Conservation (phyloP, 2,797 vertebrate genomes). For the Syngnathus rostellatus region DNA sequence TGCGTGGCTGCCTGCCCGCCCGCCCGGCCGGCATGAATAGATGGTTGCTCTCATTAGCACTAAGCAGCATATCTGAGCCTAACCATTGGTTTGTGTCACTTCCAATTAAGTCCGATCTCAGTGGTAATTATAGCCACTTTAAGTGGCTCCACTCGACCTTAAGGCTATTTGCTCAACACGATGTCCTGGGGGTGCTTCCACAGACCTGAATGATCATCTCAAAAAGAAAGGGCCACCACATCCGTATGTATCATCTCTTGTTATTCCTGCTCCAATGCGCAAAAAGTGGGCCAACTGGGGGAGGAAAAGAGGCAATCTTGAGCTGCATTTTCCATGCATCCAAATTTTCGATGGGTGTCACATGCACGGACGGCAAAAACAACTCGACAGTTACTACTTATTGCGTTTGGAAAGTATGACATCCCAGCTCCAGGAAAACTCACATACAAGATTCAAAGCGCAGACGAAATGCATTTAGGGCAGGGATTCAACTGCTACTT, state of each 20-base stretch:
- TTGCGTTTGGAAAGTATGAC: too few relatives aligned
- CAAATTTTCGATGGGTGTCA: too few relatives aligned
- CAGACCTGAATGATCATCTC: conserved; percentile 10
- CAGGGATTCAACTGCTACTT: too few relatives aligned
- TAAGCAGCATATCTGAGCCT: conserved; percentile 48
- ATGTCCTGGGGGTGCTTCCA: neutral
- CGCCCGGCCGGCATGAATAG: conserved; percentile 1
- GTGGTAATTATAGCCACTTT: conserved; percentile 63
- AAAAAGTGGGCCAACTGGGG: neutral
- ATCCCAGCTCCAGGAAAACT: too few relatives aligned
- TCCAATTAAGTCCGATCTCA: conserved; percentile 67
- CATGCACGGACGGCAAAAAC: neutral
- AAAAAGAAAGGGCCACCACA: neutral
- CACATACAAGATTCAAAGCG: too few relatives aligned
- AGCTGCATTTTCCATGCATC: too few relatives aligned
- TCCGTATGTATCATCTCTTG: neutral
- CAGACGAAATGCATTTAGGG: too few relatives aligned
- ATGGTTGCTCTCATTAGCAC: conserved; percentile 17
- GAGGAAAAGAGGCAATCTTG: neutral
- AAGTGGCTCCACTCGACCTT: conserved; percentile 45
- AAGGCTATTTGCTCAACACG: conserved; percentile 43
- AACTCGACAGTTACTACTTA: neutral
- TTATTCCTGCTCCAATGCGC: conserved; percentile 1
- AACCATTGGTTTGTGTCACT: conserved; percentile 72
- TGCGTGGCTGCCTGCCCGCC: too few relatives aligned